Evolutionary conservation across 2,113 vertebrate species (phyloP), one percentile per base, ranked within the genome.

Genomic region (Nettapus auritus): DNA sequence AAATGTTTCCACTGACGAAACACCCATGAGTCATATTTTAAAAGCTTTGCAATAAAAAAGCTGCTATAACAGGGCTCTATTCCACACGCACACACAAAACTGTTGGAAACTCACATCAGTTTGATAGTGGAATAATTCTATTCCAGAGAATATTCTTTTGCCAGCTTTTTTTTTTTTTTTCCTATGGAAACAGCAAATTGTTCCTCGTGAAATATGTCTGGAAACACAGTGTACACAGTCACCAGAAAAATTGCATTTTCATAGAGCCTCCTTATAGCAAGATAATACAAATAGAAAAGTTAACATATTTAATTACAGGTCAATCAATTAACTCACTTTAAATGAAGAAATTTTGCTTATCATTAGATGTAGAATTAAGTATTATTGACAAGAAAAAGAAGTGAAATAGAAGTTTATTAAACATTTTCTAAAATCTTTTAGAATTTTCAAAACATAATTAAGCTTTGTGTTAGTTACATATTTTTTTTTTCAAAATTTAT

Each of bases 21-120:
- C 64, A 66, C 59, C 25, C 71, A 67, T 60, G 94, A 89, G 76
- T 93, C 82, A 50, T 52, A 82, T 87, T 87, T 95, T 91, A 60
- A 87, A 92, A 94, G 55, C 46, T 88, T 95, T 94, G 53, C 69
- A 93, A 94, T 94, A 93, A 97, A 97, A 96, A 89, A 95, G n/a
- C 33, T 93, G 62, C 62, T 95, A 31, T 70, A 82, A 66, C 36
- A 91, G 90, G 76, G 82, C 91, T 60, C 9, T 66, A 34, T 92
- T 90, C 79, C 75, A 93, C 86, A 96, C 1, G 25, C 75, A 92
- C 53, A 59, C 62, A 56, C 12, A 94, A 59, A 96, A 42, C 3
- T 1, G 14, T 69, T 94, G 75, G 94, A 96, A 93, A 71, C 48
- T 94, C 52, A 74, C 48, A 87, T 91, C 95, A 75, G 23, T 86